Evolutionary conservation across 1,140 invertebrate species (phyloP), one percentile per base, ranked within the genome.

Genomic region (Aphis craccivora): DNA sequence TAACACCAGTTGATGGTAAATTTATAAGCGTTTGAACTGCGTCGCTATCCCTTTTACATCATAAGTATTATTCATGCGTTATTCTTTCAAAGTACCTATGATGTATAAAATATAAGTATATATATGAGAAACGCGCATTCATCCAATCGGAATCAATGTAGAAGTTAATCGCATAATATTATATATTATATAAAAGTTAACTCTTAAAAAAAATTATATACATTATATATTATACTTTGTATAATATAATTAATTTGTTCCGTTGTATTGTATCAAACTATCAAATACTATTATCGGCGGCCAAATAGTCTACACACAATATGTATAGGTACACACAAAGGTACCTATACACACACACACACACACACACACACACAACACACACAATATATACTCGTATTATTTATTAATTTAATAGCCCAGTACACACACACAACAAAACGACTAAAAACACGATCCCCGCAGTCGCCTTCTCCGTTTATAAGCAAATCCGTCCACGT

Each of bases 1-100:
- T 89, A 53, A 89, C 87, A 89, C 87, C 87, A 37, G 87, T 89
- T 53, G 87, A 89, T 53, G 8, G 20, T 53, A 53, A 87, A 87
- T 51, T 51, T 87, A 53, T 89, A 89, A 89, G 35, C 87, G 48
- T 53, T 53, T 53, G 48, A 53, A 89, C 35, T 37, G 5, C 43
- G 84, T 30, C 14, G 43, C 84, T 4, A 40, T 40, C 83, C 84
- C 84, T 45, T 87, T 45, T 45, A 84, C 40, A 40, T 18, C 9
- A n/a, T 87, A n/a, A 87, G 84, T 37, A 30, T 87, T 45, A 87
- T 87, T 84, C 22, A 48, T 30, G 14, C 30, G 14, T 48, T 76
- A 76, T 76, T 87, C 43, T 45, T 45, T 87, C 4, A 45, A 87
- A 45, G 25, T 30, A 45, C 43, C 43, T 30, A 45, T 23, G n/a